Evolutionary conservation across 37 sponge, comb jelly and placozoan species (phyloP).

Genomic region (Amphimedon queenslandica): DNA sequence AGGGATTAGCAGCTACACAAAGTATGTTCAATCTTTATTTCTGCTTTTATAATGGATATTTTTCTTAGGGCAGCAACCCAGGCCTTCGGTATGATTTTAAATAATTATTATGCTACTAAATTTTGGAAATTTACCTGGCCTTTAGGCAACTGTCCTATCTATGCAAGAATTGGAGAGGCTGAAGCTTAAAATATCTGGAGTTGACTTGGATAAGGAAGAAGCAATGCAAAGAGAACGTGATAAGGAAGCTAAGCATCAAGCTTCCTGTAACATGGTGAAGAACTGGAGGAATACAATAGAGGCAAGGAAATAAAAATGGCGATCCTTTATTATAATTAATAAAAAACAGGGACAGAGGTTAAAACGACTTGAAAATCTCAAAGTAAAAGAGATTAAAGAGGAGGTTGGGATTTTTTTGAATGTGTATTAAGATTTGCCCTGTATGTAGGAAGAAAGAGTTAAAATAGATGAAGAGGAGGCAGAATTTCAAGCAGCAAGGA

Average conservation of each 20-base stretch:
- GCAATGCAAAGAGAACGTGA: background rate
- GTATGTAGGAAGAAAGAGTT: constrained; percentile 33
- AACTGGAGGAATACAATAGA: constrained; percentile 84
- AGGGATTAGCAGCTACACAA: too few species aligned
- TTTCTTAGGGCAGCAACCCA: too few species aligned
- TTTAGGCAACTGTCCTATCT: background rate
- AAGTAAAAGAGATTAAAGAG: constrained; percentile 60
- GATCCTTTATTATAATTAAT: too few species aligned
- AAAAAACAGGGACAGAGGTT: constrained; percentile 75
- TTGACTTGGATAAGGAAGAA: constrained; percentile 2
- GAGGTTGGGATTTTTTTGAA: constrained; percentile 25
- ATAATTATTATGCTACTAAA: too few species aligned
- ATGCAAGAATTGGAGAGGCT: background rate
- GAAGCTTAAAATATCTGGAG: background rate
- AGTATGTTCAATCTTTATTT: too few species aligned
- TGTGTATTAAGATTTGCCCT: background rate
- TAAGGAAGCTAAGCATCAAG: constrained; percentile 10
- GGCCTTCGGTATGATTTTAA: too few species aligned
- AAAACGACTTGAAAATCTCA: constrained; percentile 60
- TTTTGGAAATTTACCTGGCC: too few species aligned
- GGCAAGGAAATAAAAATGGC: too few species aligned
- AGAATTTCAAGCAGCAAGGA: constrained; percentile 63
- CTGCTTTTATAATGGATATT: too few species aligned
- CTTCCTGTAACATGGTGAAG: constrained; percentile 51
- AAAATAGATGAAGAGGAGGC: constrained; percentile 77